Base-by-base conservation (phyloP, 2,888 invertebrate genomes). In the Unio delphinus region DNA sequence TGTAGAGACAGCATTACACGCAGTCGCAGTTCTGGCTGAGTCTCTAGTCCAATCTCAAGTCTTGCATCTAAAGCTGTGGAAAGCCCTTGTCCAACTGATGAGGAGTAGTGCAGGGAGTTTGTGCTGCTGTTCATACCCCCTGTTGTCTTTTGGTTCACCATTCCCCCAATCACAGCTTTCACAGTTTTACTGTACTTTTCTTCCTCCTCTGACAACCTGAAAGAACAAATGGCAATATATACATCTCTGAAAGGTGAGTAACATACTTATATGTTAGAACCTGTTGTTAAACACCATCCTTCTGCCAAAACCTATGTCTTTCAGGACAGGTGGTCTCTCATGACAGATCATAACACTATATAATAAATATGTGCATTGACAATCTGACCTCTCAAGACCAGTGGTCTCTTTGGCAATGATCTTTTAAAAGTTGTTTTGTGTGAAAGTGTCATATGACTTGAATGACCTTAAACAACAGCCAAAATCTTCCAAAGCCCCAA, bases 1-100 rank as follows among this genome's bases (percentile, higher is more conserved):
- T 94, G 94, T 54, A 93, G 91, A 58, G 94, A 92, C 64, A 94
- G 92, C 76, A 95, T 92, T 84, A 94, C 93, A 72, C 87, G 73
- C 26, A 95, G 91, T 61, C 93, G 92, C 28, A 95, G 93, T 89
- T 96, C 96, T 23, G 95, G 93, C 68, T 93, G 92, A 56, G 94
- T 93, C 82, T 95, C 95, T 18, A 96, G 93, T 0, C 95, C 95
- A 77, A 93, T 93, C 86, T 96, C 95, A 59, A 96, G 90, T 61
- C 97, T 93, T 18, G 94, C 92, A 90, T 95, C 95, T 88, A 95
- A 92, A 4, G 95, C 94, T 77, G 93, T 92, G 18, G 90, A 90
- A 62, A 90, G 83, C 28, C 87, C 87, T 54, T 85, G 86, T 23
- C 72, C 68, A 8, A 67, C 67, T 5, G 71, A 61, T 17, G 68